These are phyloP conservation scores for Bombus huntii DNA, from an alignment of 1,140 invertebrate species.

Conservation along the genomic window DNA sequence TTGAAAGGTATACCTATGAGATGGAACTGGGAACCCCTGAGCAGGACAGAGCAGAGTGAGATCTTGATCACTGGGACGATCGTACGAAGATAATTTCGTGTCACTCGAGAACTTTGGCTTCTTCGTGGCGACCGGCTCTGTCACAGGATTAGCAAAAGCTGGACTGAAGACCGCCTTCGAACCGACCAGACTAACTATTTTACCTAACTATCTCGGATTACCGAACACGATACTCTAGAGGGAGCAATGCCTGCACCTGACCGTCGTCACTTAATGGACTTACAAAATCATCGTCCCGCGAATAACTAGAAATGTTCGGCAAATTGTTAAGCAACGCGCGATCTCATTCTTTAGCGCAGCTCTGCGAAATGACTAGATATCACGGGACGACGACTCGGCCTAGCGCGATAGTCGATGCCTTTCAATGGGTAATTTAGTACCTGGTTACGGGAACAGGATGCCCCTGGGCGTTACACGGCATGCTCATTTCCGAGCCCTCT, in stretches of 20 bases:
- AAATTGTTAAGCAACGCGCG: too few species aligned
- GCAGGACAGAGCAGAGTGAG: slow-evolving; percentile 84
- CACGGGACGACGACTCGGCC: neutral
- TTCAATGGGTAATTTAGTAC: slow-evolving; percentile 62
- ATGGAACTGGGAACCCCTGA: slow-evolving; percentile 88
- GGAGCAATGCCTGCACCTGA: neutral
- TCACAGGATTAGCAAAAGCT: slow-evolving; percentile 11
- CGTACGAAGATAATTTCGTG: slow-evolving; percentile 78
- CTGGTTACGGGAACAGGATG: slow-evolving; percentile 85
- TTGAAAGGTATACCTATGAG: slow-evolving; percentile 78
- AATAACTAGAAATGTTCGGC: neutral
- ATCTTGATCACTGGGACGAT: slow-evolving; percentile 72
- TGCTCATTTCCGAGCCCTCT: slow-evolving; percentile 67
- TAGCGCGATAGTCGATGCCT: slow-evolving; percentile 26
- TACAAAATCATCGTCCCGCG: neutral
- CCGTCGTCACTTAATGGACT: slow-evolving; percentile 31
- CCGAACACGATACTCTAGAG: slow-evolving; percentile 39
- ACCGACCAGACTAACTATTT: neutral
- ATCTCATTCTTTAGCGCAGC: too few species aligned
- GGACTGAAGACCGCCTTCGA: too few species aligned
- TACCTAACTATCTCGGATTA: slow-evolving; percentile 36
- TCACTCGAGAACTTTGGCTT: slow-evolving; percentile 84
- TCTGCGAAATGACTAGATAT: too few species aligned
- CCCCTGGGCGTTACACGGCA: slow-evolving; percentile 87
- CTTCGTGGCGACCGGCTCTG: slow-evolving; percentile 87